Evolutionary conservation across 2,113 vertebrate species (phyloP).

Genomic region (Cynoglossus semilaevis): DNA sequence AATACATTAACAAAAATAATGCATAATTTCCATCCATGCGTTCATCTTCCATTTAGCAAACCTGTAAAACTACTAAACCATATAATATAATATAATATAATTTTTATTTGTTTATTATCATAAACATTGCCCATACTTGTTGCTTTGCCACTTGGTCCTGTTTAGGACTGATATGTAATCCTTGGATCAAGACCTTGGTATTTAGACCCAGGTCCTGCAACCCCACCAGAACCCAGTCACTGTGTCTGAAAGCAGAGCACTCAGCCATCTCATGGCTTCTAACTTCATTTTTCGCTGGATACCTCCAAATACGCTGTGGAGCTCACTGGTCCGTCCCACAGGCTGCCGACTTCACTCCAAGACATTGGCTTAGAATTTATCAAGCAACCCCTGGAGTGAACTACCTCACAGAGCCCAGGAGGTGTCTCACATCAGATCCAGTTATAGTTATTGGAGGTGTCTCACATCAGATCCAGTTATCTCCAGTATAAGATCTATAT

Average conservation of each 20-base stretch:
- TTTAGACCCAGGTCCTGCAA: neutral
- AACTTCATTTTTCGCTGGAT: neutral
- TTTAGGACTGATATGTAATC: neutral
- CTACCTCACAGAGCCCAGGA: too few relatives aligned
- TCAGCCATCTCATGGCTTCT: neutral
- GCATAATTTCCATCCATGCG: too few relatives aligned
- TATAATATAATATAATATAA: too few relatives aligned
- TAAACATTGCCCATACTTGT: too few relatives aligned
- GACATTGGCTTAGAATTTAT: neutral
- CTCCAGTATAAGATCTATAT: neutral
- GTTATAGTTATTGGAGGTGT: neutral
- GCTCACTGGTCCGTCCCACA: neutral
- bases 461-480: neutral
- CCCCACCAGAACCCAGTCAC: neutral
- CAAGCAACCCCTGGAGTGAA: neutral
- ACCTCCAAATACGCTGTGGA: neutral
- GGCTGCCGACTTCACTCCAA: neutral
- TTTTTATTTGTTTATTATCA: too few relatives aligned
- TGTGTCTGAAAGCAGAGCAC: neutral
- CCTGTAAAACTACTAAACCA: too few relatives aligned
- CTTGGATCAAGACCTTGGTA: neutral
- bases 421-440: neutral
- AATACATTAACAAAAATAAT: too few relatives aligned
- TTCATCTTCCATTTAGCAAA: too few relatives aligned
- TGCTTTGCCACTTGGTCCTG: too few relatives aligned